Conservation (phyloP, 2,888 invertebrate genomes). For the Onthophagus sagittarius region DNA sequence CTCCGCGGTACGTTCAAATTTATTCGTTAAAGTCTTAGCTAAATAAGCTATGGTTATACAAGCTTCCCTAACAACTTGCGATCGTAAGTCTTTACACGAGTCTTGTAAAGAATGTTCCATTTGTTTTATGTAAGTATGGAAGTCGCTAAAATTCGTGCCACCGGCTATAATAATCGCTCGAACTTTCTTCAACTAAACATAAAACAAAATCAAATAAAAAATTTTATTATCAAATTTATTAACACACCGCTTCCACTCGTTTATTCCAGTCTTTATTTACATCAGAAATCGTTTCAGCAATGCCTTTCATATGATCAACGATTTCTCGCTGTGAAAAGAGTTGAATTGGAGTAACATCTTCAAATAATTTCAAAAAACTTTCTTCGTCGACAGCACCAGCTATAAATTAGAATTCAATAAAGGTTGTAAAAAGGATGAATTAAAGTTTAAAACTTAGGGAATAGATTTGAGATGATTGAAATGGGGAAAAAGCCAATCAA, state of each 20-base stretch:
- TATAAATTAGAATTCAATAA: conserved; percentile 18
- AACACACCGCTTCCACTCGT: conserved; percentile 79
- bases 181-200: conserved; percentile 74
- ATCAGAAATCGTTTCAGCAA: conserved; percentile 74
- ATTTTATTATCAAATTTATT: conserved; percentile 10
- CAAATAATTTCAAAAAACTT: conserved; percentile 81
- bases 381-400: conserved; percentile 90
- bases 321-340: conserved; percentile 82
- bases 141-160: conserved; percentile 66
- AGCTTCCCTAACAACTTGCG: conserved; percentile 90
- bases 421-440: neutral
- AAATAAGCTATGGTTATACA: conserved; percentile 93
- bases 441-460: neutral
- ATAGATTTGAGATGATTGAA: neutral
- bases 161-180: conserved; percentile 80
- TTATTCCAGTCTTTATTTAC: conserved; percentile 90
- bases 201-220: neutral
- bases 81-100: conserved; percentile 83
- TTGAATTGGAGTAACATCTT: conserved; percentile 75
- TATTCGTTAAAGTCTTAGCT: conserved; percentile 77
- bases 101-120: conserved; percentile 78
- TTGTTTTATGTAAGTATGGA: conserved; percentile 71
- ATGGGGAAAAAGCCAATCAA: neutral
- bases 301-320: conserved; percentile 72
- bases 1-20: conserved; percentile 83